Evolutionary conservation across 2,888 invertebrate species (phyloP), one percentile per base, ranked within the genome.

Genomic region (Caenorhabditis afra): DNA sequence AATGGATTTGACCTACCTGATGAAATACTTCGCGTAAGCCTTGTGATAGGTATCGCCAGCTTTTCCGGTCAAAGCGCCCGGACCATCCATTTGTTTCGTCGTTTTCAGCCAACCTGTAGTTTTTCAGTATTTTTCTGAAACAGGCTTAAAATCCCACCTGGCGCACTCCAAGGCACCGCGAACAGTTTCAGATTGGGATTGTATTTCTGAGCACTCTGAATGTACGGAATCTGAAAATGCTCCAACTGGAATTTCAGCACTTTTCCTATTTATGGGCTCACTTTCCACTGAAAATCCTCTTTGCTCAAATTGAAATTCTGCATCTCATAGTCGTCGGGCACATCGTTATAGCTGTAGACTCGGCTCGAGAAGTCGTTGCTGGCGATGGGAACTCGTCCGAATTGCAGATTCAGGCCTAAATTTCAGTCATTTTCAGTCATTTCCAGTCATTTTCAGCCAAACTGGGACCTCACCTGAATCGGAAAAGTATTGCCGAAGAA

Each of bases 91-190:
- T n/a, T 47, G 39, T 53, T 70, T 70, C 5, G 70, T 61, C 14
- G 44, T 61, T 61, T 70, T 70, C 18, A 70, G 41, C 70, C 68
- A 68, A n/a, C 70, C 70, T 57, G 8, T n/a, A n/a, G n/a, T n/a
- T n/a, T n/a, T n/a, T n/a, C n/a, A n/a, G n/a, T n/a, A n/a, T n/a
- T n/a, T n/a, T n/a, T n/a, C n/a, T n/a, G n/a, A n/a, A n/a, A n/a
- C n/a, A n/a, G n/a, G n/a, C n/a, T n/a, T n/a, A n/a, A n/a, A n/a
- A n/a, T n/a, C 20, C 20, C n/a, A 52, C 52, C 52, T 22, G 67
- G 67, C n/a, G 67, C 67, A 55, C 67, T 67, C 67, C 67, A 67
- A 10, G 67, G 67, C 35, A 41, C 67, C 14, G 47, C 67, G 29
- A 67, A 37, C 18, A 67, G 18, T 67, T 67, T 67, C 16, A 67